Percentiles rank a stretch among this genome's conserved stretches.
These are phyloP conservation scores for Melangyna quadrimaculata DNA, from an alignment of 2,888 invertebrate genomes.

Conservation along the genomic window DNA sequence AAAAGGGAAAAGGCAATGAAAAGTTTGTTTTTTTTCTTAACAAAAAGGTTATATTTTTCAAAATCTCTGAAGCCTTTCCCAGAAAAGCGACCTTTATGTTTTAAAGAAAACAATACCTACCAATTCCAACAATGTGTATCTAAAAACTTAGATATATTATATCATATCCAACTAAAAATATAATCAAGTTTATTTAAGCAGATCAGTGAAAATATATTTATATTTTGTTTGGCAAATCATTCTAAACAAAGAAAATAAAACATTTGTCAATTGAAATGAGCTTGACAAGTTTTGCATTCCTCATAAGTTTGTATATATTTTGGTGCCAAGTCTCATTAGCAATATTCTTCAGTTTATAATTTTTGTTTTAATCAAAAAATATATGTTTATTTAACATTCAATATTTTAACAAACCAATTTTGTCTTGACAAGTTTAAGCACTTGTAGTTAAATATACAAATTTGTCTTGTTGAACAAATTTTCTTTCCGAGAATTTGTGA, in stretches of 20 bases:
- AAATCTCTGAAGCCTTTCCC: too few species aligned
- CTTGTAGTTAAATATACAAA: neutral
- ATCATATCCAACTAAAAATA: too few species aligned
- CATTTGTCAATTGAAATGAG: constrained; percentile 8
- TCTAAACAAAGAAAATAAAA: constrained; percentile 5
- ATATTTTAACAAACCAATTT: neutral
- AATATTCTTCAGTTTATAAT: neutral
- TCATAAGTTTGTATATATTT: neutral
- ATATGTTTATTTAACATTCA: constrained; percentile 11
- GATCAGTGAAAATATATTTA: too few species aligned
- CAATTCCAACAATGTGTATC: too few species aligned
- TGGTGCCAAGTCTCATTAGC: constrained; percentile 1
- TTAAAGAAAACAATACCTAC: too few species aligned
- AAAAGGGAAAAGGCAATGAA: too few species aligned
- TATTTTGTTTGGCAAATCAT: neutral
- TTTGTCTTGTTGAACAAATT: neutral
- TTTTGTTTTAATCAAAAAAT: neutral
- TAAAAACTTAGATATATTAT: too few species aligned
- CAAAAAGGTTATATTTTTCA: too few species aligned
- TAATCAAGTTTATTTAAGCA: neutral
- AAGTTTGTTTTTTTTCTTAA: too few species aligned
- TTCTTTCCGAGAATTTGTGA: neutral
- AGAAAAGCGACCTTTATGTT: too few species aligned
- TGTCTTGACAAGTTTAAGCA: neutral
- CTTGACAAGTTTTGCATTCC: constrained; percentile 2